Evolutionary conservation across 2,888 invertebrate species (phyloP), one percentile per base, ranked within the genome.

Genomic region (Netelia fuscicornis): DNA sequence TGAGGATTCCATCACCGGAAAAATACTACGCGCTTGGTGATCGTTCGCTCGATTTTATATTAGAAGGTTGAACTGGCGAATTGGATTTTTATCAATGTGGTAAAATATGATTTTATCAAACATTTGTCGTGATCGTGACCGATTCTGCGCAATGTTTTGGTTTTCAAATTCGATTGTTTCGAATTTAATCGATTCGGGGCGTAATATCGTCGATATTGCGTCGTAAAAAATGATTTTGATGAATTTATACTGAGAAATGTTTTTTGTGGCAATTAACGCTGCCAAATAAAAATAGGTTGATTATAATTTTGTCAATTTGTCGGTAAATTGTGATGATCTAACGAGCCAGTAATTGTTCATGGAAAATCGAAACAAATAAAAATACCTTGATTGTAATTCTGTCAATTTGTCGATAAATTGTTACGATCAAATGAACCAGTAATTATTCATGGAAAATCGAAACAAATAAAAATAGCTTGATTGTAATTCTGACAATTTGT

Each of bases 1-100:
- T 72, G 25, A 60, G 71, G 30, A 77, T 58, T 78, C 62, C 52
- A 65, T n/a, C 72, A 83, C 42, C 52, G 37, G 52, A 78, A 71
- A 65, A 58, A 56, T 42, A 67, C 48, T 23, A 42, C 23, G 58
- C 56, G 2, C 58, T 11, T 20, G 20, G 17, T 58, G 8, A 58
- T 23, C 17, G n/a, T 54, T 54, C n/a, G 13, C 11, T 52, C 17
- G 13, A 54, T 13, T 54, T 10, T 54, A n/a, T 11, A 2, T 1
- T 1, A 54, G 54, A 2, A 54, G 54, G 1, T 52, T 11, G 2
- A 0, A n/a, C 52, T 52, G 52, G 13, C 13, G 13, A 52, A 13
- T 13, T n/a, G 13, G 52, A 13, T 52, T 52, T 11, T 11, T 0
- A 52, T 30, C 30, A 30, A 30, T 52, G 52, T 52, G 52, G 2